A percentile compares a stretch with the other conserved stretches of the same genome.
These are phyloP conservation scores for Bombus impatiens DNA, from an alignment of 1,140 invertebrate genomes.

Conservation along the genomic window DNA sequence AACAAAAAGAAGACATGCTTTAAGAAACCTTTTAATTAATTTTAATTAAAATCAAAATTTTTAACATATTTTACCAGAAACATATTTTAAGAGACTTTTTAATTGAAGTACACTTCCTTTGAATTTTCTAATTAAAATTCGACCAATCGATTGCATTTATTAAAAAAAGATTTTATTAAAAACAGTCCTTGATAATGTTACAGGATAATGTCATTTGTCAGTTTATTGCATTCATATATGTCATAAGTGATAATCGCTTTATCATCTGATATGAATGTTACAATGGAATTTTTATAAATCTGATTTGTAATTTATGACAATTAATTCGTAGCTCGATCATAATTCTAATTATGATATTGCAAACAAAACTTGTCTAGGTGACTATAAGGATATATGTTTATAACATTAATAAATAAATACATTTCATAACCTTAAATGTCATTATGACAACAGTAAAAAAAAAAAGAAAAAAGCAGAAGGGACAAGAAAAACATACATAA, in stretches of 20 bases:
- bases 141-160: not conserved
- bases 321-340: not conserved
- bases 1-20: not conserved
- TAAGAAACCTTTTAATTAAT: not conserved
- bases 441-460: not conserved
- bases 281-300: not conserved
- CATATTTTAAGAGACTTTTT: not conserved
- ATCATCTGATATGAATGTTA: not conserved
- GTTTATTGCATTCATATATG: not conserved
- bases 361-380: not conserved
- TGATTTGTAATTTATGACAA: not conserved
- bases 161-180: not conserved
- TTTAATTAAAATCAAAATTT: no score
- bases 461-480: not conserved
- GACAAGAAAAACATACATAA: not conserved
- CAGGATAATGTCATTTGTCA: no score
- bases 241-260: not conserved
- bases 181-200: not conserved
- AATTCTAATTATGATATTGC: not conserved
- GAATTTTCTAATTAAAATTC: not conserved
- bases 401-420: no score
- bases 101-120: not conserved
- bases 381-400: not conserved
- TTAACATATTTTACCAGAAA: no score
- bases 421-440: slow-evolving; percentile 32